These are phyloP conservation scores for Leptopilina syphax DNA, from an alignment of 2,888 invertebrate species.

Conservation along the genomic window DNA sequence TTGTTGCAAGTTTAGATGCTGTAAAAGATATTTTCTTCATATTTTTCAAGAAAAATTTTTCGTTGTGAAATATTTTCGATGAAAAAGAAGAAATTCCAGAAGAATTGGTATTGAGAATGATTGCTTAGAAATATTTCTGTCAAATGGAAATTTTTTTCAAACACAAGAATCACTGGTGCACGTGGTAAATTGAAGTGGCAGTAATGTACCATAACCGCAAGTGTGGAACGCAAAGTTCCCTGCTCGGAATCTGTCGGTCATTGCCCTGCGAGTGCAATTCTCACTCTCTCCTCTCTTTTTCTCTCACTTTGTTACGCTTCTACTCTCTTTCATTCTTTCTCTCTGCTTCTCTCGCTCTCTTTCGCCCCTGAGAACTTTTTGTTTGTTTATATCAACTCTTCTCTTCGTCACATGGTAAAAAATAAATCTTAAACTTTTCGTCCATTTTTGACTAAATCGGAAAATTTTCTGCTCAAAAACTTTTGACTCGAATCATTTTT, in stretches of 20 bases:
- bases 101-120: not conserved
- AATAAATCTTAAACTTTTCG: too few species aligned
- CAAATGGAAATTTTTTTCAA: not conserved
- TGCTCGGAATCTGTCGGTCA: conserved; percentile 52
- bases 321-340: not conserved
- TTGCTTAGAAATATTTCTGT: conserved; percentile 7
- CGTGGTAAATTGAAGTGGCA: conserved; percentile 15
- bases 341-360: not conserved
- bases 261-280: conserved; percentile 52
- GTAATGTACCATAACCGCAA: conserved; percentile 43
- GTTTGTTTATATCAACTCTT: conserved; percentile 50
- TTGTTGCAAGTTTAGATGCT: too few species aligned
- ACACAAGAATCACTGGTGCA: not conserved
- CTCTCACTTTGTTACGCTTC: not conserved
- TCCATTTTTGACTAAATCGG: too few species aligned
- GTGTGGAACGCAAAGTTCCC: conserved; percentile 47
- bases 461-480: too few species aligned
- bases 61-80: not conserved
- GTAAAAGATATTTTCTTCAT: too few species aligned
- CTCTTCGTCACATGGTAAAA: not conserved
- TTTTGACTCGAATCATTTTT: too few species aligned
- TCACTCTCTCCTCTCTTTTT: conserved; percentile 50
- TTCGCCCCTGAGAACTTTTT: conserved; percentile 17
- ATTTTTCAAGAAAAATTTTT: too few species aligned
- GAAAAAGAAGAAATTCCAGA: not conserved